These are phyloP conservation scores for Sebastes variabilis DNA, from an alignment of 2,797 vertebrate species.

Conservation along the genomic window DNA sequence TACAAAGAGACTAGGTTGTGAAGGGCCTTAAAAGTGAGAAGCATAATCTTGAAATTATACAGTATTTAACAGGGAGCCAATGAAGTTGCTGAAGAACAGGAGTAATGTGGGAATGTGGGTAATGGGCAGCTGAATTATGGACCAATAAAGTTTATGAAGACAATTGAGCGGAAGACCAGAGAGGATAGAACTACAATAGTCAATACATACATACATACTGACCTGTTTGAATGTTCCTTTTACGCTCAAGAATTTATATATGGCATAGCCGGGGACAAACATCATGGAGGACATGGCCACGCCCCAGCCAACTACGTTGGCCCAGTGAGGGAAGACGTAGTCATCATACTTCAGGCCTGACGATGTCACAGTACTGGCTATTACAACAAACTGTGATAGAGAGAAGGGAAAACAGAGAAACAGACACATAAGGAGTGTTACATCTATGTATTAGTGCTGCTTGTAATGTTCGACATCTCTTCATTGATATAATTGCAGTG, in stretches of 20 bases:
- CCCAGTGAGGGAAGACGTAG: constrained; percentile 91
- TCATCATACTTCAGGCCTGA: constrained; percentile 92
- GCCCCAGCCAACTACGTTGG: constrained; percentile 91
- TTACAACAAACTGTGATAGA: constrained; percentile 90
- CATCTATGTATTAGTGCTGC: background rate
- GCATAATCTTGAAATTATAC: background rate
- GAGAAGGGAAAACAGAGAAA: background rate
- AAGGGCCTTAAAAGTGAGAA: background rate
- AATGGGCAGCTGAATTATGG: background rate
- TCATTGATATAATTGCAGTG: background rate
- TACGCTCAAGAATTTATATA: constrained; percentile 91
- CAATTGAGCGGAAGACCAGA: background rate
- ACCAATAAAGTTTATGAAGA: background rate
- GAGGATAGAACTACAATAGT: background rate
- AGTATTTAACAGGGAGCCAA: background rate
- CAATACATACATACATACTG: constrained; percentile 58
- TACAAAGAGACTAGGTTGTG: background rate
- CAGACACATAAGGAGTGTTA: background rate
- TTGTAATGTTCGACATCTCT: background rate
- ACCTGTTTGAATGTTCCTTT: constrained; percentile 93
- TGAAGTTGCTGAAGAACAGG: background rate
- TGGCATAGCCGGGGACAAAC: constrained; percentile 89
- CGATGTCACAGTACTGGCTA: constrained; percentile 92
- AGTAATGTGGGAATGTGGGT: background rate
- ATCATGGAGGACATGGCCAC: constrained; percentile 96